Evolutionary conservation across 2,797 vertebrate species (phyloP).

Genomic region (Pachyuromys duprasi): DNA sequence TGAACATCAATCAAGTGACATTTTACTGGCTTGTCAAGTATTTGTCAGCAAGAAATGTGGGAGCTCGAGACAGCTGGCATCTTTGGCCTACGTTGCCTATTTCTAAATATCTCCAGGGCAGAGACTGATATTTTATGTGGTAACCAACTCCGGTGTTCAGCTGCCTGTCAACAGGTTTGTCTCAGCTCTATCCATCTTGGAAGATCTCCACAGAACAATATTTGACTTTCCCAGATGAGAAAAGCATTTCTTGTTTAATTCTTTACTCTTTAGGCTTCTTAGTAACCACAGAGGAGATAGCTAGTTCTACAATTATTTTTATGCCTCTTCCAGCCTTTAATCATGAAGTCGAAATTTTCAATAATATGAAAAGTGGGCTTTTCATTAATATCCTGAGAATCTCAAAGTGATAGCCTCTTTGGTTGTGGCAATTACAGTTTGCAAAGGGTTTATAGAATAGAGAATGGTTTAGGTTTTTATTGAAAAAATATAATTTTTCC

Average conservation of each 20-base stretch:
- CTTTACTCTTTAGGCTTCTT: slow-evolving; percentile 61
- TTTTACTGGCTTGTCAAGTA: slow-evolving; percentile 76
- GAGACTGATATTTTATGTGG: slow-evolving; percentile 14
- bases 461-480: slow-evolving; percentile 47
- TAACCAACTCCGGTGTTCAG: slow-evolving; percentile 39
- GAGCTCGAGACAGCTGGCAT: slow-evolving; percentile 51
- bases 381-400: slow-evolving; percentile 12
- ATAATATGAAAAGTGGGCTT: background rate
- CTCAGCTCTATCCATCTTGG: slow-evolving; percentile 44
- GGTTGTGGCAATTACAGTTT: background rate
- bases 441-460: slow-evolving; percentile 16
- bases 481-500: slow-evolving; percentile 30
- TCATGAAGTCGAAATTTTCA: background rate
- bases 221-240: slow-evolving; percentile 63
- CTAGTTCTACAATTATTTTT: slow-evolving; percentile 62
- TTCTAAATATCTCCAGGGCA: slow-evolving; percentile 32
- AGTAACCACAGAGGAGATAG: slow-evolving; percentile 54
- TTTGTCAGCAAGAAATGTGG: slow-evolving; percentile 70
- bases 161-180: slow-evolving; percentile 36
- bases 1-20: slow-evolving; percentile 76
- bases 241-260: slow-evolving; percentile 60
- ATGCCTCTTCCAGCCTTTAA: background rate
- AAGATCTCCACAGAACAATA: background rate
- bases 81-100: slow-evolving; percentile 16
- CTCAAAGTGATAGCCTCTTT: background rate